Evolutionary conservation across 2,888 invertebrate genomes (phyloP).

Genomic region (Scaptomyza caliginosa): DNA sequence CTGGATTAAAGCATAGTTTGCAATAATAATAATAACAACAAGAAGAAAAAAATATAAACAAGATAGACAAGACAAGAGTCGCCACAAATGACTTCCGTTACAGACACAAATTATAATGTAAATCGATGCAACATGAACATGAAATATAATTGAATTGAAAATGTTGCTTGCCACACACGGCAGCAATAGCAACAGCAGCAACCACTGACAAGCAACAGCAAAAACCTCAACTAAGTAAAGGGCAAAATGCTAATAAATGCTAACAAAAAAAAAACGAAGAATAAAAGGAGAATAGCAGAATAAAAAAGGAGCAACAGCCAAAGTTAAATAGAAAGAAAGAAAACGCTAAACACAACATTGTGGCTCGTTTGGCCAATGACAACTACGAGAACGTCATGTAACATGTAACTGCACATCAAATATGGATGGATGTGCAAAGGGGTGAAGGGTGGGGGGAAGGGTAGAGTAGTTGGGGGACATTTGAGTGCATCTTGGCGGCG

Average conservation of each 20-base stretch:
- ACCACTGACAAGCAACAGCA: conserved; percentile 26
- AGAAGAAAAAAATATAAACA: not conserved
- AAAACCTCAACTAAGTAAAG: conserved; percentile 46
- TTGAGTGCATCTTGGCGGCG: conserved; percentile 61
- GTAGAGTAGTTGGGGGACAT: not conserved
- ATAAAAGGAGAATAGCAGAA: conserved; percentile 3
- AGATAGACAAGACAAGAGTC: conserved; percentile 3
- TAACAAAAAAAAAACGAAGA: conserved; percentile 33
- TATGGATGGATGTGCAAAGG: conserved; percentile 52
- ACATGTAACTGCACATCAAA: conserved; percentile 75
- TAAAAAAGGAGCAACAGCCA: not conserved
- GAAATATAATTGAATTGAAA: conserved; percentile 78
- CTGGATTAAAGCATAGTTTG: conserved; percentile 6
- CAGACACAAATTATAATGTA: conserved; percentile 77
- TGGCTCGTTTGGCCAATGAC: conserved; percentile 68
- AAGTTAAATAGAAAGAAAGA: conserved; percentile 37
- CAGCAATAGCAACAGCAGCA: conserved; percentile 36
- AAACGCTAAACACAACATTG: conserved; percentile 66
- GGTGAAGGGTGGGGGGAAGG: not conserved
- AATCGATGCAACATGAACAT: conserved; percentile 78
- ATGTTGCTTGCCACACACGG: conserved; percentile 74
- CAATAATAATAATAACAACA: no score
- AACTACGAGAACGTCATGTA: conserved; percentile 72
- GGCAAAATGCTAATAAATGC: conserved; percentile 79
- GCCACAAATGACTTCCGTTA: conserved; percentile 75